phyloP scores from a whole-genome alignment of 2,113 vertebrate genomes.

The Perca fluviatilis region DNA sequence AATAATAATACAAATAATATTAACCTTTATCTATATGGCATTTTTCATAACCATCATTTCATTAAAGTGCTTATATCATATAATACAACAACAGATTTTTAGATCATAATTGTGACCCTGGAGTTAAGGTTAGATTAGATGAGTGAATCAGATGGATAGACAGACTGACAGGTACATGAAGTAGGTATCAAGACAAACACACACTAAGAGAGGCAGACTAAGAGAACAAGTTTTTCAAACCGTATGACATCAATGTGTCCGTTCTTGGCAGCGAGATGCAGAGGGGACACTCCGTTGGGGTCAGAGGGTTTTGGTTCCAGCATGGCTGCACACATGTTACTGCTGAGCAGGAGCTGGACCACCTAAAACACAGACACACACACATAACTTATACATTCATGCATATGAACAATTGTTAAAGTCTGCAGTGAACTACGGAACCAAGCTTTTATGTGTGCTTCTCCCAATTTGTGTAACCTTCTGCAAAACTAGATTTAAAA shows the following conservation, averaged over 20 bases:
- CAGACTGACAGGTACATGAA: neutral
- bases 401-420: neutral
- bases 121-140: neutral
- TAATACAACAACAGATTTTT: neutral
- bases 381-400: neutral
- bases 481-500: neutral
- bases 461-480: neutral
- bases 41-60: neutral
- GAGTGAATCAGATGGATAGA: neutral
- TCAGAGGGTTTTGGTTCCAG: constrained; percentile 95
- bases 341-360: constrained; percentile 96
- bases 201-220: neutral
- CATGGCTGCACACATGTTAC: constrained; percentile 97
- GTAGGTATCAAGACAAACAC: constrained; percentile 10
- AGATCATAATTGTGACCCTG: neutral
- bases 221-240: constrained; percentile 73
- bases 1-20: neutral
- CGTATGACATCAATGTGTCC: constrained; percentile 99
- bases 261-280: constrained; percentile 97
- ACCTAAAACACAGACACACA: constrained; percentile 82
- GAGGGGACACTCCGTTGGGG: constrained; percentile 95
- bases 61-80: neutral
- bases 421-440: neutral
- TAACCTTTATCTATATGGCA: neutral
- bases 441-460: neutral